Evolutionary conservation across 2,888 invertebrate genomes (phyloP), one percentile per base, ranked within the genome.

Genomic region (Oxycera nigricornis): DNA sequence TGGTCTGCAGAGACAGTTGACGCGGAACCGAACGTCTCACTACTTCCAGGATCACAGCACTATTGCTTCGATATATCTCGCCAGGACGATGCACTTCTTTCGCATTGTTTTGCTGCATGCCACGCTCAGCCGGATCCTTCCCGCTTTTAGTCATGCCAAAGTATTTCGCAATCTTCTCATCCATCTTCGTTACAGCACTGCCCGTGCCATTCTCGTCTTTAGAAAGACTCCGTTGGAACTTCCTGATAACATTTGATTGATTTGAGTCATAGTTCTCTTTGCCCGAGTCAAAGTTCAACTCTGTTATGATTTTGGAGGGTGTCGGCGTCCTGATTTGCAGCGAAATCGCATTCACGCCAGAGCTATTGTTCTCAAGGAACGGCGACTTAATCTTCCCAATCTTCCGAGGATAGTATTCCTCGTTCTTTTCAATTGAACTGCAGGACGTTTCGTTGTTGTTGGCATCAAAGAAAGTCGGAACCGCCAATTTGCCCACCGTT

Each of bases 311-410:
- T 17, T 17, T n/a, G 2, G 39, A 24, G 9, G 28, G 22, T 2
- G 26, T 74, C 0, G 70, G 31, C 11, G 75, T 77, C 3, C 73
- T 75, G 1, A 74, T 72, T 0, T 79, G 75, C 75, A 75, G 76
- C 3, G 79, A 77, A 30, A 78, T 78, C 4, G 76, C 74, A 59
- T 80, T 80, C 59, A 79, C 76, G 55, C 80, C 81, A 59, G 76
- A 75, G 59, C 75, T 77, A 30, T 80, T 82, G 31, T 76, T 78
- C 72, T 57, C 78, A 6, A 85, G 82, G 62, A 85, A 85, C 0
- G 82, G 83, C 0, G 84, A 85, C 75, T 84, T 84, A 39, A 85
- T 80, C 77, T 84, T 84, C 20, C 84, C 84, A n/a, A 85, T 84
- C 75, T 82, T 81, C 46, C 83, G 83, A 1, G 59, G 26, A 14